Evolutionary conservation across 2,888 invertebrate species (phyloP), one percentile per base, ranked within the genome.

Genomic region (Dicyrtoma fusca): DNA sequence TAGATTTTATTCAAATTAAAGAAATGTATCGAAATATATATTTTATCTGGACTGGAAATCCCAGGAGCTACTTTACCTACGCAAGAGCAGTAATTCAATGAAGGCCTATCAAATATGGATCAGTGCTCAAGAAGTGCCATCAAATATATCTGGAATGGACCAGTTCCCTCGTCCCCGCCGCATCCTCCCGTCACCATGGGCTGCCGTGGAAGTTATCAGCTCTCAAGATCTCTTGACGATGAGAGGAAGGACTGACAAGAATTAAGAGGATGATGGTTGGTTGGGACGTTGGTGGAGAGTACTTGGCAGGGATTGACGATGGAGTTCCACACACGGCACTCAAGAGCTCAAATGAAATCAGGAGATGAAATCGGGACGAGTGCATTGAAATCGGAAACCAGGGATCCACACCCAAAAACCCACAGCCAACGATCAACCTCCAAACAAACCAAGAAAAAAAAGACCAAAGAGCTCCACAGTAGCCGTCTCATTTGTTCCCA

Each of bases 341-440:
- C 61, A 61, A 61, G 44, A 21, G 61, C 61, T 61, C 49, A 44
- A 51, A 55, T 66, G 21, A 19, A 53, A 25, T 51, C 51, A 66
- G 53, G n/a, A 53, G 23, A 25, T 66, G 19, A 34, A 42, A 55
- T 55, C 53, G 25, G 64, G 47, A 64, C 25, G 23, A 62, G 47
- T 19, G 34, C 34, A 65, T 51, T 45, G 65, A 65, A 65, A 65
- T 65, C 25, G 65, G 65, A 65, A 65, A 65, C 65, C 65, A n/a
- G 14, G 21, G 17, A 63, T 45, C 45, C 17, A 45, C 23, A 63
- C 44, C 63, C 63, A 63, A 45, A 25, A 63, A 4, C 49, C 17
- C 34, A 34, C 8, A 34, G 13, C 53, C 57, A 23, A 23, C 1
- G 14, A 23, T 11, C 57, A 3, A 13, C 57, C 19, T 3, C 49